Evolutionary conservation across 2,113 vertebrate species (phyloP), one percentile per base, ranked within the genome.

Genomic region (Calypte anna): DNA sequence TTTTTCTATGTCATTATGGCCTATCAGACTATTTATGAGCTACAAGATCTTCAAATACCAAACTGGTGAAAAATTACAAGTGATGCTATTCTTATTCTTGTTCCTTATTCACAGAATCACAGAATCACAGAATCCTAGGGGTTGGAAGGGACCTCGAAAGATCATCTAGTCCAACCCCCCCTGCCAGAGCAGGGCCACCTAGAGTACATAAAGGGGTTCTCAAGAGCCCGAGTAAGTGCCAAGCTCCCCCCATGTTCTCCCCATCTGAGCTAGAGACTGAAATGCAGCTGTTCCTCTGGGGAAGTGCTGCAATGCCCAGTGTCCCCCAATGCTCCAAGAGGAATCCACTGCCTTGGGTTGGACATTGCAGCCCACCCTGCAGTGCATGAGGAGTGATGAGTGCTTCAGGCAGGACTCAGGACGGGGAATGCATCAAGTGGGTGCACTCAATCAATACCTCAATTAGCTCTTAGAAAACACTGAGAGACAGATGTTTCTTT

Each of bases 361-460:
- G 63, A 53, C 43, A 22, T 22, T 1, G 6, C 31, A 33, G 61
- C 16, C 54, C 63, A 25, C 19, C 28, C 43, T 48, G 12, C 14
- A 23, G 53, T 15, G 21, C 6, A 2, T 8, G 31, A 58, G 43
- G 28, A 57, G 28, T 14, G 38, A 36, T 0, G 1, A 23, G 46
- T 76, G 31, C 44, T 28, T 50, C 7, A 1, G 22, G 18, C 36
- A 28, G 24, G 14, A 55, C 59, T 51, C 58, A 28, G 50, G 31
- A 48, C 40, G 23, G 36, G n/a, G 50, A 77, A 33, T 5, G 3
- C 18, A 12, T 10, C 0, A 5, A 38, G 13, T 4, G 3, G 53
- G 40, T 40, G 40, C 11, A 40, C 40, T 40, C 40, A 40, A 9
- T 6, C 74, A 28, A 58, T 31, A 50, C 13, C 36, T 75, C 31